phyloP scores from a whole-genome alignment of 2,113 vertebrate genomes.

The Trichechus manatus region DNA sequence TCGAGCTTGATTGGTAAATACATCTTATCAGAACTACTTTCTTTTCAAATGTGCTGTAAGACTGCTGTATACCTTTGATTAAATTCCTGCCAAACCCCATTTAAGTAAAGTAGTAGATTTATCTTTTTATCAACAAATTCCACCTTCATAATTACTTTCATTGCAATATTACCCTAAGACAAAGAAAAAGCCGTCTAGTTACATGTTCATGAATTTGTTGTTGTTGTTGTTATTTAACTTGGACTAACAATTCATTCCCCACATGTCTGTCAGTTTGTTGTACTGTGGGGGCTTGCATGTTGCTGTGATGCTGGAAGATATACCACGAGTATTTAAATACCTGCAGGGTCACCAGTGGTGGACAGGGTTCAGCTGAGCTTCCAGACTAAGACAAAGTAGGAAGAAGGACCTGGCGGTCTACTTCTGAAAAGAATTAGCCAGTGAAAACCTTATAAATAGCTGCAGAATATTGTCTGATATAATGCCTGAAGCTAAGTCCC shows the following conservation, averaged over 20 bases:
- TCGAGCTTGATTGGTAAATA: slow-evolving; percentile 7
- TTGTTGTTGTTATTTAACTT: background rate
- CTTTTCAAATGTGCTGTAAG: background rate
- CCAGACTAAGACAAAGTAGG: no score
- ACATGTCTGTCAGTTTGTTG: no score
- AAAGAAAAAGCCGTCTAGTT: background rate
- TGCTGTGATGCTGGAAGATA: no score
- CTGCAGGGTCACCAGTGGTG: no score
- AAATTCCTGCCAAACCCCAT: background rate
- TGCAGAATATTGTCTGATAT: no score
- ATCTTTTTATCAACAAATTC: background rate
- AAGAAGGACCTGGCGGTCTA: no score
- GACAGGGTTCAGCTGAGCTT: no score
- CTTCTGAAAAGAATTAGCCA: no score
- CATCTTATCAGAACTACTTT: background rate
- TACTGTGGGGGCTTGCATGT: no score
- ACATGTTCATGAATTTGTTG: background rate
- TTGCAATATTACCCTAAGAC: background rate
- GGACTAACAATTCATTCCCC: background rate
- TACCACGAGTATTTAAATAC: no score
- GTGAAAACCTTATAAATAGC: no score
- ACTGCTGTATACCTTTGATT: background rate
- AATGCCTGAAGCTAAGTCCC: no score
- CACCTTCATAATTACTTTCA: background rate
- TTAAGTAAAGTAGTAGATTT: slow-evolving; percentile 6